phyloP scores from a whole-genome alignment of 2,113 vertebrate species.

The Sphaerodactylus townsendi region DNA sequence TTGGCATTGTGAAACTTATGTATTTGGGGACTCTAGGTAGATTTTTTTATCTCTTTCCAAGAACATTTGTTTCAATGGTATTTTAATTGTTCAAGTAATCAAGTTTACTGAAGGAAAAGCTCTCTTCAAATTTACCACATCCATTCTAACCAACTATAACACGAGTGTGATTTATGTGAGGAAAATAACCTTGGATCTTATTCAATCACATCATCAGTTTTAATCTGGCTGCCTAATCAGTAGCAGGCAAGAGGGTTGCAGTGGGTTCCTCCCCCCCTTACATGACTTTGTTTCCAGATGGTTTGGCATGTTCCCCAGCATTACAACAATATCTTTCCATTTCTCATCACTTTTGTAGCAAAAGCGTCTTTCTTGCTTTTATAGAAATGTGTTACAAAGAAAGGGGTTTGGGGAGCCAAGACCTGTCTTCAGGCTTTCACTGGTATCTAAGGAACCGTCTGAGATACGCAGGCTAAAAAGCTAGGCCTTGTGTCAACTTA shows the following conservation, averaged over 20 bases:
- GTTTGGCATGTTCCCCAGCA: conserved; percentile 59
- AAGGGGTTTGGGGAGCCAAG: conserved; percentile 56
- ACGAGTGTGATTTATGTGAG: conserved; percentile 67
- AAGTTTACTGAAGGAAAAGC: conserved; percentile 53
- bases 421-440: conserved; percentile 62
- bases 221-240: conserved; percentile 71
- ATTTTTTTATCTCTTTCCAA: conserved; percentile 24
- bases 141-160: conserved; percentile 57
- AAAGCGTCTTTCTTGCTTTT: conserved; percentile 55
- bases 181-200: conserved; percentile 66
- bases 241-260: conserved; percentile 54
- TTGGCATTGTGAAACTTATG: conserved; percentile 43
- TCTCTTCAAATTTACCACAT: conserved; percentile 53
- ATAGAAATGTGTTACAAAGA: conserved; percentile 40
- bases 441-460: conserved; percentile 74
- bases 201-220: conserved; percentile 67
- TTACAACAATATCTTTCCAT: conserved; percentile 52
- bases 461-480: conserved; percentile 68
- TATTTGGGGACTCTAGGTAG: conserved; percentile 38
- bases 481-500: conserved; percentile 63
- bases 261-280: background rate
- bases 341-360: conserved; percentile 55
- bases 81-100: conserved; percentile 67
- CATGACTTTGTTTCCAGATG: conserved; percentile 37
- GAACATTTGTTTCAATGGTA: conserved; percentile 59